Evolutionary conservation across 1,140 invertebrate genomes (phyloP), one percentile per base, ranked within the genome.

Genomic region (Drosophila parabipectinata): DNA sequence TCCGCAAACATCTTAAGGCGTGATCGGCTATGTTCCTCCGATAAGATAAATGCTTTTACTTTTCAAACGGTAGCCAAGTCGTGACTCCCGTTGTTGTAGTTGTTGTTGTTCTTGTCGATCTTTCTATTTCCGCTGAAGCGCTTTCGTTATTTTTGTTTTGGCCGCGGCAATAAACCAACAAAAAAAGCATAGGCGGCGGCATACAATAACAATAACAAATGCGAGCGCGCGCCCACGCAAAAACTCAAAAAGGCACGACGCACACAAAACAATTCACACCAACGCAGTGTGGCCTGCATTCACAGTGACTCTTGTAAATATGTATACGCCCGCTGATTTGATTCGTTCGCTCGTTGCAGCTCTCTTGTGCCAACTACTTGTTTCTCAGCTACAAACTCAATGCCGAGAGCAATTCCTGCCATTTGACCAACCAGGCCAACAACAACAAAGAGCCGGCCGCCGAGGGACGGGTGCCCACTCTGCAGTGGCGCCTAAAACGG

Each of bases 341-440:
- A 7, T 1, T 34, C 30, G 14, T 18, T 18, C 18, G 18, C 18
- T 1, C 21, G 21, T 63, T 61, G 24, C 92, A 98, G 97, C 93
- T 97, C 79, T 98, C 97, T 0, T 97, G 97, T 92, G 95, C 95
- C 32, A 96, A 95, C 90, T 98, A 98, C 83, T 95, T 95, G 50
- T 97, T 99, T 91, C 94, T 99, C 26, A 96, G 97, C 1, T 99
- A 99, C 92, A 95, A 96, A 58, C 92, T 97, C 21, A 90, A 85
- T 77, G 93, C 84, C 76, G 95, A 92, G 94, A 97, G 87, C 91
- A 94, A 94, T 89, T 93, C 94, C 47, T 97, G 96, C 91, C 93
- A 96, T 24, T 94, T 96, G 18, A 97, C 96, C 45, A 87, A 76
- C 45, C 82, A 78, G 50, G 32, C 79, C 34, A 96, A 96, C 88